Base-by-base conservation (phyloP, 2,888 invertebrate species). In the Drosophila mettleri region DNA sequence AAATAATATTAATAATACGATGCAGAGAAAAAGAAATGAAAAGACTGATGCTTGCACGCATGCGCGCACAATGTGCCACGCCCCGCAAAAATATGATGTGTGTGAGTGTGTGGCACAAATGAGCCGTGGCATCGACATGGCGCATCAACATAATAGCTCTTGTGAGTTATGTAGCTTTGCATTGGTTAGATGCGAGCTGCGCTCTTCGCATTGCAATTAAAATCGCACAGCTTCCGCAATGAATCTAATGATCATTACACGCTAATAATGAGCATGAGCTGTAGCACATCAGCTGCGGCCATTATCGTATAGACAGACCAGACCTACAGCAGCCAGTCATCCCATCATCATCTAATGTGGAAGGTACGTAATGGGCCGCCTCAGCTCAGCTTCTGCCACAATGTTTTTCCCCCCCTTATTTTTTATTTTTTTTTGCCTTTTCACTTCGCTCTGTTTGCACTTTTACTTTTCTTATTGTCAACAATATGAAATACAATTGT, bases 151-250 rank as follows among this genome's bases (percentile, higher is more conserved):
- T 58, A 59, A 69, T 54, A 63, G 12, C 63, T 71, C 38, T 45
- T 29, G 54, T 61, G 64, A 69, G 78, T 74, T 76, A 83, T 78
- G 62, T 51, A 58, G 58, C 34, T 66, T 48, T 59, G 67, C 58
- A 61, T 71, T 52, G 67, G 52, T 53, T 61, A 67, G 74, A 74
- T 74, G 74, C 55, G 49, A 59, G 71, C 75, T 24, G 81, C 73
- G 76, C 76, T 63, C 73, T 73, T 81, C 77, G 81, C 81, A 81
- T 74, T 74, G 85, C 81, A 82, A 85, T 82, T 85, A 81, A 81
- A 77, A 54, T 38, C 71, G 62, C 53, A 18, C 20, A 59, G 82
- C 77, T 82, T 82, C 82, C 82, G 82, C 82, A 73, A 69, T 72
- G 75, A 67, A 71, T 74, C 60, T 53, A 52, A 49, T 69, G 58